Evolutionary conservation across 1,140 invertebrate species (phyloP), one percentile per base, ranked within the genome.

Genomic region (Probaryconus sp.): DNA sequence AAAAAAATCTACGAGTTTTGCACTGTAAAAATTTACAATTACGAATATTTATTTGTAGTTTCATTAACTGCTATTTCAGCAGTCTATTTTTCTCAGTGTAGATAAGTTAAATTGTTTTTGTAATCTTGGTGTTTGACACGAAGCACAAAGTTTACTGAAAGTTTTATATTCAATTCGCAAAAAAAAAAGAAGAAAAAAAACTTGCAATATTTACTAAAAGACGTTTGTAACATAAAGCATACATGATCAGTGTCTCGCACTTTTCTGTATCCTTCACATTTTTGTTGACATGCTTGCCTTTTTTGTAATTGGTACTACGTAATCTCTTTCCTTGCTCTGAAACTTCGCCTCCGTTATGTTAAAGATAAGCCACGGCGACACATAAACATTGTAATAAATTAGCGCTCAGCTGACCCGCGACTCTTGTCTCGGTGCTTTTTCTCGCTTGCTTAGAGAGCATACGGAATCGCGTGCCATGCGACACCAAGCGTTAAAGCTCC

Each of bases 311-410:
- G 24, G 45, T 63, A 67, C 60, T 60, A 65, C 65, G 71, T 67
- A 75, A 75, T 75, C 76, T 71, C 24, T n/a, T n/a, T 56, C 61
- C 69, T 75, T 70, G 71, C 67, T 71, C 73, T 70, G 67, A 67
- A 78, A 78, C 76, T 78, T 78, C 69, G 77, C 69, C 65, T 70
- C 60, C 69, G 67, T 73, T 67, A 74, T 75, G 70, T 78, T 74
- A 53, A 65, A 78, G 76, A 78, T 78, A 78, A 78, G 60, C 47
- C 68, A 61, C 69, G 76, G 73, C 74, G 81, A 85, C 82, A 85
- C 83, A 83, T 86, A 87, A 88, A 88, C 86, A 88, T 87, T 88
- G 81, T 81, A 87, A 88, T 88, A 88, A 88, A 88, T 88, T 88
- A 88, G 85, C 80, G 80, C 65, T 82, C 76, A 79, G 55, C 64